These are phyloP conservation scores for Vireo altiloquus DNA, from an alignment of 2,113 vertebrate species.

Conservation along the genomic window DNA sequence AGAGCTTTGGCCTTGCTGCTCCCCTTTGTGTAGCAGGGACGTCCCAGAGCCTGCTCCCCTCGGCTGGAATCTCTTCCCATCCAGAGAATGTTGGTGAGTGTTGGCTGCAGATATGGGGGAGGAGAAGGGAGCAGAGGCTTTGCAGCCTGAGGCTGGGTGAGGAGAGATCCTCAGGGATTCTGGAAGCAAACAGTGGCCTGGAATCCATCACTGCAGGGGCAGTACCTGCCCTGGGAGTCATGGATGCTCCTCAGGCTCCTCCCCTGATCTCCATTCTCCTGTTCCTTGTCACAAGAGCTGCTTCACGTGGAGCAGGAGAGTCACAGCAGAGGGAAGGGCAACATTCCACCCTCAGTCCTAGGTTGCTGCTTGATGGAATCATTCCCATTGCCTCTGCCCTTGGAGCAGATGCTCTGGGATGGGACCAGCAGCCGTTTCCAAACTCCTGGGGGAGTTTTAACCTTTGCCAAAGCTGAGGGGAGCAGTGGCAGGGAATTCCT, in stretches of 20 bases:
- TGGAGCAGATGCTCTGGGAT: neutral
- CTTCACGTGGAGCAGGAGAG: neutral
- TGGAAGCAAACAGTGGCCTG: neutral
- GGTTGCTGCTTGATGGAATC: neutral
- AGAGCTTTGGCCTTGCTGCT: neutral
- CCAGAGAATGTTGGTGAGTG: neutral
- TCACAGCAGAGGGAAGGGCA: neutral
- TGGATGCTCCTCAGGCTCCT: neutral
- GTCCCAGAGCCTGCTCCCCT: neutral
- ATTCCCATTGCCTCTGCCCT: neutral
- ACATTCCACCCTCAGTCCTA: neutral
- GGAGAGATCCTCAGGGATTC: neutral
- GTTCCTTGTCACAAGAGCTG: accelerated
- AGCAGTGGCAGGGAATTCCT: neutral
- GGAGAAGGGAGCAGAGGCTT: neutral
- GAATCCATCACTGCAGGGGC: neutral
- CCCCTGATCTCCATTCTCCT: neutral
- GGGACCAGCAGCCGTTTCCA: neutral
- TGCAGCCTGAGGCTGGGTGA: neutral
- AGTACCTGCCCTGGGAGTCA: neutral
- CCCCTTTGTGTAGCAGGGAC: neutral
- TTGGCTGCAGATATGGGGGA: neutral
- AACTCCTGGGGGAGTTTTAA: neutral
- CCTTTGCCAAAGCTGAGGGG: neutral
- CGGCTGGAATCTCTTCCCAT: neutral